Conservation (phyloP, 1,140 invertebrate species). For the Neotoxoptera formosana region DNA sequence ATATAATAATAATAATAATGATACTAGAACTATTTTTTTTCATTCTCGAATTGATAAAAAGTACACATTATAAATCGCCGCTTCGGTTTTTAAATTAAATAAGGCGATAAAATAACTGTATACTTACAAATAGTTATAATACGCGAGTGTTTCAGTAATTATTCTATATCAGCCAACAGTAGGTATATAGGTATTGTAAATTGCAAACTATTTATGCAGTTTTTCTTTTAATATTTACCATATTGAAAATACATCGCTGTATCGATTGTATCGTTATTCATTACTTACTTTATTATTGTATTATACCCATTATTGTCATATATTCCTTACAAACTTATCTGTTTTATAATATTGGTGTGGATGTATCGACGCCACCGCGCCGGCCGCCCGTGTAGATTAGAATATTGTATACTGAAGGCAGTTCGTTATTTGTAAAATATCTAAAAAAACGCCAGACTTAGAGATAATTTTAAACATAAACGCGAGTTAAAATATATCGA, state of each 20-base stretch:
- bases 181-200: not conserved
- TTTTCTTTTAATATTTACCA: not conserved
- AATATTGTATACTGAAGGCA: not conserved
- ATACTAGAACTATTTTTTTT: not conserved
- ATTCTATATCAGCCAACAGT: not conserved
- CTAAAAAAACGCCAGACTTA: not conserved
- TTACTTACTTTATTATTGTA: not conserved
- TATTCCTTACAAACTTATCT: not conserved
- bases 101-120: not conserved
- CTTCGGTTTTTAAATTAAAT: not conserved
- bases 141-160: not conserved
- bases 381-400: not conserved
- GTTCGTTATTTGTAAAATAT: not conserved
- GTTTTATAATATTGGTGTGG: not conserved
- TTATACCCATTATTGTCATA: not conserved
- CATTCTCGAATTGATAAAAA: not conserved
- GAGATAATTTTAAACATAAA: not conserved
- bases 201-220: not conserved
- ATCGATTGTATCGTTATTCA: not conserved
- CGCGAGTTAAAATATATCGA: not conserved
- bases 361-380: too few relatives aligned
- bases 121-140: not conserved
- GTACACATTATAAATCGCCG: not conserved
- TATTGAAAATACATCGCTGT: not conserved
- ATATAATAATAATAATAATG: not conserved